Percentiles rank a stretch among this genome's conserved stretches.
phyloP scores from a whole-genome alignment of 2,797 vertebrate species.

The Tangara arthus region DNA sequence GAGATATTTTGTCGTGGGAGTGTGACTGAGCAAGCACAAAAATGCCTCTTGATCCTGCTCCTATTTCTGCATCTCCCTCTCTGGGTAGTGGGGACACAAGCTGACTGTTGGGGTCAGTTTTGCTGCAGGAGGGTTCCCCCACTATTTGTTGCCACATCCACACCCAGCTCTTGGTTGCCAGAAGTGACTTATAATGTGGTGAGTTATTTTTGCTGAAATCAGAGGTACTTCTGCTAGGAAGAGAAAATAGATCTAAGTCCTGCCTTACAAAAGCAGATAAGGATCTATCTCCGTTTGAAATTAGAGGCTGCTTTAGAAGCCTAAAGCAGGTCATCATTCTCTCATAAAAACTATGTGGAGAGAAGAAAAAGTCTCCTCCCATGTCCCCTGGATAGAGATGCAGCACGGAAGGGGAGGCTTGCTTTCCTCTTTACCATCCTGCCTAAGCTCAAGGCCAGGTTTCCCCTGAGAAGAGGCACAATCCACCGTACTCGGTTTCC shows the following conservation, averaged over 20 bases:
- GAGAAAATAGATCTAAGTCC: neutral
- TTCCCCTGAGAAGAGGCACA: conserved; percentile 11
- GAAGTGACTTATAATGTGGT: neutral
- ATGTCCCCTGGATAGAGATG: neutral
- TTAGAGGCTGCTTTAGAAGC: neutral
- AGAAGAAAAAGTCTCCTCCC: neutral
- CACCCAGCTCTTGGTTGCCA: neutral
- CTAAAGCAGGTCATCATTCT: conserved; percentile 12
- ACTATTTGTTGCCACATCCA: neutral
- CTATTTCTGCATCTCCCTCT: neutral
- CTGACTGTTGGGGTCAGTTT: neutral
- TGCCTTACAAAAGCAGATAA: neutral
- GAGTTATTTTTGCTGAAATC: conserved; percentile 10
- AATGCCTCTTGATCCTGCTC: neutral
- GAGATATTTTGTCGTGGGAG: neutral
- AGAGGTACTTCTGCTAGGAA: neutral
- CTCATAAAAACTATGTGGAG: neutral
- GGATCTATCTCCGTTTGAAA: neutral
- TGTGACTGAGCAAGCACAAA: neutral
- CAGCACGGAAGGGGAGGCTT: neutral
- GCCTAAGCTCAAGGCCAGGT: conserved; percentile 32
- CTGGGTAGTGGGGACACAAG: neutral
- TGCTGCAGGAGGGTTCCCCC: neutral
- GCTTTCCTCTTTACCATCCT: neutral
- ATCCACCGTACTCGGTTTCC: neutral